These are phyloP conservation scores for Phainopepla nitens DNA, from an alignment of 2,113 vertebrate genomes.

Conservation along the genomic window DNA sequence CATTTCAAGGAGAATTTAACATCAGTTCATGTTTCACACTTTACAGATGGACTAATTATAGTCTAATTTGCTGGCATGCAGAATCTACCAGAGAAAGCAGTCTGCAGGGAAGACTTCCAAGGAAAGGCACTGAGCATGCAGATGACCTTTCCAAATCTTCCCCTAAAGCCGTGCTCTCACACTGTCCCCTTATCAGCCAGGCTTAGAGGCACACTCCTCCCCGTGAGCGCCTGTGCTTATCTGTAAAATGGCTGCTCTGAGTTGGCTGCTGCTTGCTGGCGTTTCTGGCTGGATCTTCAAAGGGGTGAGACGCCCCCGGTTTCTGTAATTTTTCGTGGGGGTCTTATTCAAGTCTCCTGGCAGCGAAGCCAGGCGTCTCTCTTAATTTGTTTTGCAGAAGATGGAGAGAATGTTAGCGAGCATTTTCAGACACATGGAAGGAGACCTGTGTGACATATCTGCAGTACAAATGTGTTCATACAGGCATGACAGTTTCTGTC, in stretches of 20 bases:
- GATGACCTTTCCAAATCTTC: constrained; percentile 4
- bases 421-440: constrained; percentile 38
- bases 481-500: constrained; percentile 65
- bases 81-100: background rate
- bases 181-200: background rate
- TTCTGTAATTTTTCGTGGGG: background rate
- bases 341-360: constrained; percentile 3
- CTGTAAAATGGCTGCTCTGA: background rate
- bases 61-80: background rate
- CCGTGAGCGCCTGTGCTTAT: background rate
- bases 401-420: background rate
- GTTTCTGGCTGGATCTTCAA: constrained; percentile 16
- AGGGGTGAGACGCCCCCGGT: background rate
- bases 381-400: background rate
- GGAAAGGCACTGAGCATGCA: background rate
- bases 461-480: constrained; percentile 55
- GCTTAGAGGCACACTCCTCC: background rate
- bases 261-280: background rate
- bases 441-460: constrained; percentile 51
- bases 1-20: background rate
- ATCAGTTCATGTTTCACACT: background rate
- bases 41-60: constrained; percentile 21
- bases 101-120: background rate
- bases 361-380: background rate
- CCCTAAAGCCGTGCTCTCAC: background rate